Percentiles rank a stretch among this genome's conserved stretches.
Conservation (phyloP, 2,113 vertebrate genomes). For the Glaucidium brasilianum region DNA sequence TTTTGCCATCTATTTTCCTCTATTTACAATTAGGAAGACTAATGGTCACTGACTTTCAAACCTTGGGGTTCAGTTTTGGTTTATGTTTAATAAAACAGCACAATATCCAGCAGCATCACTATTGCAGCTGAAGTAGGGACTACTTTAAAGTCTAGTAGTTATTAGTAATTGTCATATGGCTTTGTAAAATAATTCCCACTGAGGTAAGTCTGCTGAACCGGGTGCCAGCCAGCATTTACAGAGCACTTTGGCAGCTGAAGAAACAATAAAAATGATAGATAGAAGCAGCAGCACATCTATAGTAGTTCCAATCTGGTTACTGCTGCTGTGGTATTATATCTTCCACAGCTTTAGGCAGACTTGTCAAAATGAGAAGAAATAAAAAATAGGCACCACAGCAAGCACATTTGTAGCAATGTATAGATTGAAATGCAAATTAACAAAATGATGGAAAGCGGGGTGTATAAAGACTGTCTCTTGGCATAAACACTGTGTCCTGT, state of each 20-base stretch:
- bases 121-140: neutral
- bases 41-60: neutral
- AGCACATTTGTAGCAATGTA: neutral
- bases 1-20: neutral
- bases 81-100: neutral
- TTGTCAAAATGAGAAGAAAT: constrained; percentile 32
- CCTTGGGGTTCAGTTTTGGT: neutral
- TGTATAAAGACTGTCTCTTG: neutral
- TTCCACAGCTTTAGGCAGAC: constrained; percentile 14
- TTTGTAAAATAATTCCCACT: constrained; percentile 11
- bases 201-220: constrained; percentile 27
- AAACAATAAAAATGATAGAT: constrained; percentile 52
- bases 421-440: constrained; percentile 20
- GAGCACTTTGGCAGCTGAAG: constrained; percentile 54
- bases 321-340: neutral
- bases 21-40: neutral
- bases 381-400: neutral
- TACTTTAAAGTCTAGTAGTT: neutral
- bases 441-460: neutral
- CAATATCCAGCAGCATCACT: neutral
- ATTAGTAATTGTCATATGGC: constrained; percentile 3
- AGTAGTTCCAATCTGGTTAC: constrained; percentile 46
- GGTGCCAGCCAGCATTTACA: constrained; percentile 45
- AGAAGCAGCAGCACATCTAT: constrained; percentile 29
- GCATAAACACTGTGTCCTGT: neutral